Evolutionary conservation across 2,113 vertebrate species (phyloP).

Genomic region (Megaceryle torquata): DNA sequence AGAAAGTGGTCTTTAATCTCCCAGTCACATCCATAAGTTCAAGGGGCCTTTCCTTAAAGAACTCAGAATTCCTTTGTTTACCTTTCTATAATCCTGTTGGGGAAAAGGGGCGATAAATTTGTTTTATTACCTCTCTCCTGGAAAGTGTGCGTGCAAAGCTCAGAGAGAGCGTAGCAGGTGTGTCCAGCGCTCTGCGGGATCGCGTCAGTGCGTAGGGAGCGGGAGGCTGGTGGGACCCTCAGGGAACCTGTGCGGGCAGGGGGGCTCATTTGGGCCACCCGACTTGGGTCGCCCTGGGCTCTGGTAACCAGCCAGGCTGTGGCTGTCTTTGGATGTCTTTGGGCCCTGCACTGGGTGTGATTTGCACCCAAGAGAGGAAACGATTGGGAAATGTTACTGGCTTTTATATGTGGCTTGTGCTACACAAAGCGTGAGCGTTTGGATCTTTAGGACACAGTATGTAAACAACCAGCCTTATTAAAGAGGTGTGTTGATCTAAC

Average conservation of each 20-base stretch:
- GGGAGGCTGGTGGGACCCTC: not conserved
- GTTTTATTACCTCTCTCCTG: not conserved
- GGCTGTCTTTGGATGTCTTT: not conserved
- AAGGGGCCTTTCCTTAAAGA: not conserved
- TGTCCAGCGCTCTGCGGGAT: not conserved
- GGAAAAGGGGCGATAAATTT: not conserved
- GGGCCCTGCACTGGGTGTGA: not conserved
- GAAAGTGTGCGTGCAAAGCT: not conserved
- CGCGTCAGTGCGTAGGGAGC: fast-evolving
- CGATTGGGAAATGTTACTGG: fast-evolving
- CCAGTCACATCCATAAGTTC: not conserved
- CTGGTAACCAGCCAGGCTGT: fast-evolving
- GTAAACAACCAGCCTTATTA: not conserved
- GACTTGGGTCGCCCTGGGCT: not conserved
- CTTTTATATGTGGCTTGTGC: not conserved
- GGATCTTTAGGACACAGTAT: not conserved
- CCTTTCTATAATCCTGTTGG: not conserved
- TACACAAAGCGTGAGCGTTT: not conserved
- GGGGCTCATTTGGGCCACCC: not conserved
- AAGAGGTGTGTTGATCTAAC: not conserved
- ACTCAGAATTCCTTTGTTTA: conserved; percentile 14
- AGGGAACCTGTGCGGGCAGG: not conserved
- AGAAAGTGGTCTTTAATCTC: not conserved
- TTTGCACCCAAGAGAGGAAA: too few species aligned
- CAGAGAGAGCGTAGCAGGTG: not conserved